Conservation (phyloP, 2,113 vertebrate species). For the Cricetomys ansorgei region DNA sequence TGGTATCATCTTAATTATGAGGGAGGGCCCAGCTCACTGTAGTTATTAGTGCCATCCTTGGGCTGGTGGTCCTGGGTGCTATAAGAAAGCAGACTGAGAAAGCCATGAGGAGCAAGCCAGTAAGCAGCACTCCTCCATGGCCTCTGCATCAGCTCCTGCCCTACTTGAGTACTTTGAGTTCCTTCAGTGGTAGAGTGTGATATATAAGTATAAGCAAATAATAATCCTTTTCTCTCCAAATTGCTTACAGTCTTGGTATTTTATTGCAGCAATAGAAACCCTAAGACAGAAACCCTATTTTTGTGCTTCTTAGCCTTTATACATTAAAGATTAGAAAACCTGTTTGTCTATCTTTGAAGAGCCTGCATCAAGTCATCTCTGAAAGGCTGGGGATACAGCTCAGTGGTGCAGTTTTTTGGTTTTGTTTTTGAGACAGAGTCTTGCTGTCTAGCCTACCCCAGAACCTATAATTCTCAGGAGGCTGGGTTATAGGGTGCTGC, state of each 20-base stretch:
- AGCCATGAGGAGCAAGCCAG: not conserved
- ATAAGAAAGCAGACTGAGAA: not conserved
- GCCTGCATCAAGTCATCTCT: not conserved
- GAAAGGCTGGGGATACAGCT: not conserved
- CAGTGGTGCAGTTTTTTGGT: not conserved
- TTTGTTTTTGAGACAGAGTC: not conserved
- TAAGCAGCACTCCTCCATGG: not conserved
- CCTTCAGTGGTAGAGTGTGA: not conserved
- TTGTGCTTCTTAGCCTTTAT: not conserved
- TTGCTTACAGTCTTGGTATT: not conserved
- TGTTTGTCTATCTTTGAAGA: not conserved
- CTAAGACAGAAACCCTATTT: not conserved
- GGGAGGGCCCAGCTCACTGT: not conserved
- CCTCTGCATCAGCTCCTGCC: not conserved
- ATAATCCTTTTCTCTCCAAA: not conserved
- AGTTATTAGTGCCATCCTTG: not conserved
- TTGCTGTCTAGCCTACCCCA: not conserved
- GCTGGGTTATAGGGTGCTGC: not conserved
- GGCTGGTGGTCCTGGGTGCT: not conserved
- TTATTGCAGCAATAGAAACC: not conserved
- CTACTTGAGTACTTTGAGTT: not conserved
- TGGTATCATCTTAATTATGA: not conserved
- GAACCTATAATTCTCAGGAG: not conserved
- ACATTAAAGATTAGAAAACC: not conserved
- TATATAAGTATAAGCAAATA: not conserved